phyloP scores from a whole-genome alignment of 2,888 invertebrate genomes.

The Xanthia icteritia region DNA sequence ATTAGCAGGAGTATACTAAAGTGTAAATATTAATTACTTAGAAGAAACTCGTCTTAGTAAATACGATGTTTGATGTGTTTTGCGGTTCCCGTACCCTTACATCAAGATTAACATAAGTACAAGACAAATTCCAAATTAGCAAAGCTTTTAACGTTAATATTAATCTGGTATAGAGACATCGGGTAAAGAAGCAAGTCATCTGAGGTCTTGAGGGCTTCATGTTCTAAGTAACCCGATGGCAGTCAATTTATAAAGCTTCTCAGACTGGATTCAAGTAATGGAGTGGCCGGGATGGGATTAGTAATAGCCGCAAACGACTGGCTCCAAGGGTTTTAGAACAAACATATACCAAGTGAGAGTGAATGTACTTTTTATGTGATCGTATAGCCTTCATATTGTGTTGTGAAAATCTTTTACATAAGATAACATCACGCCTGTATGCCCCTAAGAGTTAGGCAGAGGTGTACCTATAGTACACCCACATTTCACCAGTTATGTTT shows the following conservation, averaged over 20 bases:
- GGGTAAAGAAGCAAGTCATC: constrained; percentile 55
- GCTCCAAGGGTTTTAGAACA: constrained; percentile 55
- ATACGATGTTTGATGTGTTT: constrained; percentile 26
- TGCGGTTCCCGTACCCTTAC: constrained; percentile 18
- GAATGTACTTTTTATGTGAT: constrained; percentile 26
- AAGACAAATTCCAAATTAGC: constrained; percentile 40
- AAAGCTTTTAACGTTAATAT: constrained; percentile 49
- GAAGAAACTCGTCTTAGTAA: constrained; percentile 16
- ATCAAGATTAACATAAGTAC: constrained; percentile 22
- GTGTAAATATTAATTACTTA: constrained; percentile 17
- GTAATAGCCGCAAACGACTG: constrained; percentile 64
- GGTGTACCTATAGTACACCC: background rate
- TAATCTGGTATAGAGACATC: constrained; percentile 34
- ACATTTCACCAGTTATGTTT: background rate
- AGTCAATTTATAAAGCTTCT: constrained; percentile 80
- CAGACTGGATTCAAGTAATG: constrained; percentile 77
- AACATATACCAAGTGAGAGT: constrained; percentile 27
- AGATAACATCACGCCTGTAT: background rate
- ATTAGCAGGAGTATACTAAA: background rate
- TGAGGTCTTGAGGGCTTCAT: constrained; percentile 61
- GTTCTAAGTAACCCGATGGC: constrained; percentile 73
- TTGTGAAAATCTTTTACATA: background rate
- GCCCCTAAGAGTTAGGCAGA: background rate
- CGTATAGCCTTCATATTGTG: background rate
- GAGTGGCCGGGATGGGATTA: constrained; percentile 72